Conservation (phyloP, 2,113 vertebrate genomes). For the Varanus komodoensis region DNA sequence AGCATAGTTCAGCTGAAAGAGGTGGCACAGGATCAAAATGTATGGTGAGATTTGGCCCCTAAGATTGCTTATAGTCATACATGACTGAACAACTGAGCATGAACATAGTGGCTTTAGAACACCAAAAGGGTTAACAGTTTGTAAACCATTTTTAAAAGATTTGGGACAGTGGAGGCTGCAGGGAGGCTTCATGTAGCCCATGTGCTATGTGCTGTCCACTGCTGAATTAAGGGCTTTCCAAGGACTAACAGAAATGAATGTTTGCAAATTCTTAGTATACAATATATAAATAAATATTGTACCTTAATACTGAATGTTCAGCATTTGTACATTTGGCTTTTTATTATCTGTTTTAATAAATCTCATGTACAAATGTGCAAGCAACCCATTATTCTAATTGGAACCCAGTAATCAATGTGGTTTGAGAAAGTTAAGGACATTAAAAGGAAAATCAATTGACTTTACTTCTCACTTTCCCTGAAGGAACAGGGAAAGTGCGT, state of each 20-base stretch:
- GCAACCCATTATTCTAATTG: neutral
- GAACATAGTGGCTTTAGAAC: too few relatives aligned
- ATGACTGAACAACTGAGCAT: too few relatives aligned
- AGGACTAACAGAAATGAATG: neutral
- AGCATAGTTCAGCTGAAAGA: too few relatives aligned
- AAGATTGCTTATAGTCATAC: too few relatives aligned
- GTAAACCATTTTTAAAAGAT: too few relatives aligned
- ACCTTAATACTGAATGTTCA: neutral
- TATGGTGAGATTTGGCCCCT: too few relatives aligned
- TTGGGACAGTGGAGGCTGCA: too few relatives aligned
- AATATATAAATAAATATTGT: neutral
- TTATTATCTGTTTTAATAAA: neutral
- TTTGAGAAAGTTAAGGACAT: neutral
- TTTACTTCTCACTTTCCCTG: neutral
- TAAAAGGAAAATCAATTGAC: neutral
- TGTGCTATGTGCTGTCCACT: too few relatives aligned
- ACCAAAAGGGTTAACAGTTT: too few relatives aligned
- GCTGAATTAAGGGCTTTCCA: neutral
- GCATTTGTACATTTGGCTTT: neutral
- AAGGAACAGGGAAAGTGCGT: neutral
- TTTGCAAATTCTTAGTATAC: neutral
- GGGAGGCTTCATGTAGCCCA: too few relatives aligned
- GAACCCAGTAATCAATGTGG: constrained; percentile 9
- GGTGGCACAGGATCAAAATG: too few relatives aligned
- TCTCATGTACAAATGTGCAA: neutral